Conservation (phyloP, 2,797 vertebrate species). For the Linurgus olivaceus region DNA sequence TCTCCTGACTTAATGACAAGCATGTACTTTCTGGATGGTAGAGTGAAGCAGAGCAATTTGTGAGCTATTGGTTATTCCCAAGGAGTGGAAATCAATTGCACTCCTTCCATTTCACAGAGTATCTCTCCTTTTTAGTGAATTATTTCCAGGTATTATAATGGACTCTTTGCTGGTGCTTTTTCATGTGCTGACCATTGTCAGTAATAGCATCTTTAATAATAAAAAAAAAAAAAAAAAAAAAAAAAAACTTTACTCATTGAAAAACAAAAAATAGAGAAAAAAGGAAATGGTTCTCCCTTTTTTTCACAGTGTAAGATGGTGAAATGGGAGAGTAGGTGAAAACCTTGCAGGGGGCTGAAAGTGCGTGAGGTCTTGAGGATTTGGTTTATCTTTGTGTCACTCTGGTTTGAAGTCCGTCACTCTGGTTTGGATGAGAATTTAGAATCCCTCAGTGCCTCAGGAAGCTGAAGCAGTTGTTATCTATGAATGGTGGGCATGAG, state of each 20-base stretch:
- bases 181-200: not conserved
- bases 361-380: not conserved
- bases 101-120: not conserved
- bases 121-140: not conserved
- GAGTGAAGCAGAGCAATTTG: slow-evolving; percentile 27
- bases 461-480: not conserved
- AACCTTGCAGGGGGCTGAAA: not conserved
- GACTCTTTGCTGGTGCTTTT: not conserved
- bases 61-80: not conserved
- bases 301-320: not conserved
- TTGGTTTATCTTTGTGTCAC: not conserved
- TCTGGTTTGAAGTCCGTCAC: not conserved
- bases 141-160: not conserved
- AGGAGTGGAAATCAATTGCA: slow-evolving; percentile 31
- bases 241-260: not conserved
- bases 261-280: not conserved
- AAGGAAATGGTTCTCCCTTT: not conserved
- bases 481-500: not conserved
- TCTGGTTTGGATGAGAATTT: not conserved
- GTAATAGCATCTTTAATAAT: not conserved
- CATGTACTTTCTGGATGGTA: not conserved
- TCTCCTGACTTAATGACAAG: not conserved
- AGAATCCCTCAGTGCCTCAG: not conserved
- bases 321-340: not conserved
- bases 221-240: not conserved